Evolutionary conservation across 2,797 vertebrate genomes (phyloP).

Genomic region (Lithobates pipiens): DNA sequence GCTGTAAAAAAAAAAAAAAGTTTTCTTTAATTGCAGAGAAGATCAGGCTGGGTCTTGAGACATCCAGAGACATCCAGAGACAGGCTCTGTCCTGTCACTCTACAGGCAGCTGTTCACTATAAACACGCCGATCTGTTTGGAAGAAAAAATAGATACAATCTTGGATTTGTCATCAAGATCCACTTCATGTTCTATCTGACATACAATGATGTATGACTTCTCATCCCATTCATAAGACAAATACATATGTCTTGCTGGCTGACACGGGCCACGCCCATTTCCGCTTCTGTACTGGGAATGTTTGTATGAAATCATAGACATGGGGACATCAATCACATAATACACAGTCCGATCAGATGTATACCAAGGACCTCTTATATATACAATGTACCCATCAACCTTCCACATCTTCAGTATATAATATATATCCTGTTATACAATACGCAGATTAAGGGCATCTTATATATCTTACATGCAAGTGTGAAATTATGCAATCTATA

Average conservation of each 20-base stretch:
- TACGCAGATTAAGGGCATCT: no score
- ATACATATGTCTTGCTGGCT: conserved; percentile 42
- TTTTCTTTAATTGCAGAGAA: no score
- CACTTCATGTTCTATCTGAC: conserved; percentile 42
- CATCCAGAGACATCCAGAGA: neutral
- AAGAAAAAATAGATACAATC: conserved; percentile 38
- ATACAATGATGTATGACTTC: conserved; percentile 51
- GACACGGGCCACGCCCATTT: conserved; percentile 35
- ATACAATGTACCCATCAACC: no score
- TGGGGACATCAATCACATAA: neutral
- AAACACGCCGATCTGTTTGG: conserved; percentile 35
- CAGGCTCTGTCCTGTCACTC: conserved; percentile 17
- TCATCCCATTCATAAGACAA: conserved; percentile 34
- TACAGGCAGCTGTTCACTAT: conserved; percentile 28
- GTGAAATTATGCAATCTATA: no score
- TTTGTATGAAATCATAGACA: neutral
- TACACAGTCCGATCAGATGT: no score
- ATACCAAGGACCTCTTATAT: no score
- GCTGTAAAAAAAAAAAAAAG: no score
- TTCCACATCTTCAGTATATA: no score
- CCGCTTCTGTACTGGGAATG: conserved; percentile 3
- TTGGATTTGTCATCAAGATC: conserved; percentile 52
- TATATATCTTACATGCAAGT: no score
- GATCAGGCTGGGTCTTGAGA: no score
- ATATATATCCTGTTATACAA: no score